These are phyloP conservation scores for Camelus bactrianus DNA, from an alignment of 2,113 vertebrate genomes.

Conservation along the genomic window DNA sequence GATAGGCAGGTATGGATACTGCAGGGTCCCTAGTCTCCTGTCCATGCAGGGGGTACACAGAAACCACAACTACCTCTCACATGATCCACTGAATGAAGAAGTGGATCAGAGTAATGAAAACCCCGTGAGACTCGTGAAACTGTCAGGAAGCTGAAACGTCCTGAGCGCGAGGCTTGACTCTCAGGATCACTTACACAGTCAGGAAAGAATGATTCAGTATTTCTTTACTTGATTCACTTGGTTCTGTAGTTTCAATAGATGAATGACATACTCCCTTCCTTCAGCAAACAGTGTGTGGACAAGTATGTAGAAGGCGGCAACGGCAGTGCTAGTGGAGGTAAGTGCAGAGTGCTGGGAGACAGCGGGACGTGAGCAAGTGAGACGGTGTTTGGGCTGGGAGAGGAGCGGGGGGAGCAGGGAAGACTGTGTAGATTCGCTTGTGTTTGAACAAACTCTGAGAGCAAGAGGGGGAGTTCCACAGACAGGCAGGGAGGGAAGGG, in stretches of 20 bases:
- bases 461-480: neutral
- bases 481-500: neutral
- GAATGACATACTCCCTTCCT: neutral
- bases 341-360: neutral
- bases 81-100: slow-evolving; percentile 43
- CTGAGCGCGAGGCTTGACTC: neutral
- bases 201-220: slow-evolving; percentile 33
- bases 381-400: neutral
- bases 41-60: neutral
- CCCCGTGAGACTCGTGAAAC: neutral
- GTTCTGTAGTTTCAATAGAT: neutral
- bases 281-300: neutral
- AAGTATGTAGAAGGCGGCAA: neutral
- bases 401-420: neutral
- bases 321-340: neutral
- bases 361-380: neutral
- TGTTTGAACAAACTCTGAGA: neutral
- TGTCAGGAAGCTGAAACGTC: slow-evolving; percentile 10
- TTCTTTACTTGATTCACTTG: slow-evolving; percentile 10
- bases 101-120: neutral
- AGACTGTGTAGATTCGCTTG: neutral
- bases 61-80: neutral
- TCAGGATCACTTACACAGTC: neutral
- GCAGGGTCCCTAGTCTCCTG: neutral
- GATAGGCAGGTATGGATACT: neutral